Evolutionary conservation across 2,888 invertebrate species (phyloP).

Genomic region (Diplazon laetatorius): DNA sequence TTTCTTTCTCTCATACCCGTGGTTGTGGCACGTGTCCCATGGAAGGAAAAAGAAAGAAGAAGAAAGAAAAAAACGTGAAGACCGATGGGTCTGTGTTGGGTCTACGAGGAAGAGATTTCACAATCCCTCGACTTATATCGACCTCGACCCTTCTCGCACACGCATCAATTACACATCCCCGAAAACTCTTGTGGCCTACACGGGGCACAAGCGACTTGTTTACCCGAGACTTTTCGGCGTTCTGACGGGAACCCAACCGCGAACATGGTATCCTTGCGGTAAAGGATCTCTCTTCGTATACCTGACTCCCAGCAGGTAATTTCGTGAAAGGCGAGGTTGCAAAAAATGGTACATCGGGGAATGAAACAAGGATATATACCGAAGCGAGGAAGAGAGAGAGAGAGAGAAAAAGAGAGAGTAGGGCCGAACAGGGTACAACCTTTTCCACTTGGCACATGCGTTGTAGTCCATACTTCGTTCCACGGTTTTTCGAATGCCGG

Average conservation of each 20-base stretch:
- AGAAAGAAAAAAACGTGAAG: no score
- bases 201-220: conserved; percentile 58
- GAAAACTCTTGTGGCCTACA: conserved; percentile 9
- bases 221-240: conserved; percentile 62
- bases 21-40: conserved; percentile 65
- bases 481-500: conserved; percentile 2
- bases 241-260: conserved; percentile 35
- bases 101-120: conserved; percentile 42
- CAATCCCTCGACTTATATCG: conserved; percentile 45
- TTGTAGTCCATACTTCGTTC: conserved; percentile 16
- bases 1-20: conserved; percentile 56
- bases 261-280: conserved; percentile 34
- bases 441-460: conserved; percentile 34
- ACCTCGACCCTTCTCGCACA: conserved; percentile 32
- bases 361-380: conserved; percentile 32
- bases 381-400: background rate
- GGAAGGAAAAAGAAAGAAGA: no score
- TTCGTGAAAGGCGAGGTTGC: conserved; percentile 31
- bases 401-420: conserved; percentile 28
- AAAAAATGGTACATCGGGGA: conserved; percentile 28
- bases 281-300: conserved; percentile 40
- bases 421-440: conserved; percentile 39
- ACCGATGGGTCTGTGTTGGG: conserved; percentile 38
- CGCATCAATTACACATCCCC: conserved; percentile 37
- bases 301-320: conserved; percentile 62